These are phyloP conservation scores for Acipenser transmontanus DNA, from an alignment of 2,797 vertebrate genomes.

Conservation along the genomic window DNA sequence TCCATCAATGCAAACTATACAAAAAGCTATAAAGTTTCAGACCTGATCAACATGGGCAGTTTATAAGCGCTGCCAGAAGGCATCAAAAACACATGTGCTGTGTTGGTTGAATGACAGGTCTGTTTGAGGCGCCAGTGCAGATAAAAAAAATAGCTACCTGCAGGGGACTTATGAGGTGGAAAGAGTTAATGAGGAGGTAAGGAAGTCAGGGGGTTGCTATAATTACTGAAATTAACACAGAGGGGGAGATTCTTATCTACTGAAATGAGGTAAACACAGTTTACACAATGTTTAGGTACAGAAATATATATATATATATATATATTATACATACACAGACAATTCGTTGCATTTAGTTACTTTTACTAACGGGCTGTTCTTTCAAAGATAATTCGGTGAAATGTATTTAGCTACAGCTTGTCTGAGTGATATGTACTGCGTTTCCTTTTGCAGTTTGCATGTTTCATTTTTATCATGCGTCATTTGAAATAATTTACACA, in stretches of 20 bases:
- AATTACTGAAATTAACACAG: constrained; percentile 2
- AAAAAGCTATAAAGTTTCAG: not conserved
- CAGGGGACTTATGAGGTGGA: constrained; percentile 4
- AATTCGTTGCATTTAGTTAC: too few species aligned
- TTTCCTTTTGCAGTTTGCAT: too few species aligned
- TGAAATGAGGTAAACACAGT: not conserved
- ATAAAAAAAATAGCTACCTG: not conserved
- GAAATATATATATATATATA: not conserved
- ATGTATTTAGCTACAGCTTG: too few species aligned
- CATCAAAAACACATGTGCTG: constrained; percentile 6
- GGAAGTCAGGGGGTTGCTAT: constrained; percentile 4
- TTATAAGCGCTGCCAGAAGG: not conserved
- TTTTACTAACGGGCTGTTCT: too few species aligned
- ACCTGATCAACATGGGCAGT: not conserved
- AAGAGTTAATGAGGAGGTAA: constrained; percentile 5
- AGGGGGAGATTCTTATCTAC: constrained; percentile 3
- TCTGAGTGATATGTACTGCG: too few species aligned
- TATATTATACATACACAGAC: too few species aligned
- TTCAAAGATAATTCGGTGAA: too few species aligned
- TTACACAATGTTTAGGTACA: not conserved
- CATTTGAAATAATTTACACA: too few species aligned
- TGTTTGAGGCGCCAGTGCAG: not conserved
- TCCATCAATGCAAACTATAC: too few species aligned
- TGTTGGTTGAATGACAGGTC: not conserved
- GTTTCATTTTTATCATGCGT: too few species aligned